Evolutionary conservation across 1,140 invertebrate genomes (phyloP).

Genomic region (Scaptodrosophila lebanonensis): DNA sequence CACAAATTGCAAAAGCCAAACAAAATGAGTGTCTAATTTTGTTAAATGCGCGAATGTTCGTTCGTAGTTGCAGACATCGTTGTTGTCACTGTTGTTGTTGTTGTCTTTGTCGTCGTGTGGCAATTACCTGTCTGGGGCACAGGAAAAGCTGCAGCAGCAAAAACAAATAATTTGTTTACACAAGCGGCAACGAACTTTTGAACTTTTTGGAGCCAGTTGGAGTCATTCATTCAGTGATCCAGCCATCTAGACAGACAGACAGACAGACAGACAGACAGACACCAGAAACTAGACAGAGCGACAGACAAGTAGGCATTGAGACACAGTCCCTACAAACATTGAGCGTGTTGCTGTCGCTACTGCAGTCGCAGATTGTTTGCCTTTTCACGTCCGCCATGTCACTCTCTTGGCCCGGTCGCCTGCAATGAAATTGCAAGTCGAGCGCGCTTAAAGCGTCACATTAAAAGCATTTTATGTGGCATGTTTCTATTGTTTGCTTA

Average conservation of each 20-base stretch:
- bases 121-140: slow-evolving; percentile 31
- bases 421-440: slow-evolving; percentile 63
- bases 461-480: slow-evolving; percentile 68
- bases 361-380: neutral
- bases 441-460: slow-evolving; percentile 51
- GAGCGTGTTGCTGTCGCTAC: slow-evolving; percentile 34
- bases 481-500: slow-evolving; percentile 42
- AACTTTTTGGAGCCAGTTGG: slow-evolving; percentile 46
- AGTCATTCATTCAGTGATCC: slow-evolving; percentile 8
- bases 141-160: slow-evolving; percentile 41
- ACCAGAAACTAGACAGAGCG: too few species aligned
- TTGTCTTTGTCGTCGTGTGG: slow-evolving; percentile 33
- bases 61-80: slow-evolving; percentile 7
- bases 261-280: slow-evolving; percentile 5
- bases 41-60: slow-evolving; percentile 15
- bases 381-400: slow-evolving; percentile 24
- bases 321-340: too few species aligned
- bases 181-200: slow-evolving; percentile 72
- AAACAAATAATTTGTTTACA: slow-evolving; percentile 75
- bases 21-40: slow-evolving; percentile 38
- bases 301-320: too few species aligned
- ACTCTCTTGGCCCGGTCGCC: slow-evolving; percentile 4
- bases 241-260: slow-evolving; percentile 1
- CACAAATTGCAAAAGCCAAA: slow-evolving; percentile 44
- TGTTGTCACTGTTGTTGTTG: too few species aligned